These are phyloP conservation scores for Tuberolachnus salignus DNA, from an alignment of 2,888 invertebrate species.

Conservation along the genomic window DNA sequence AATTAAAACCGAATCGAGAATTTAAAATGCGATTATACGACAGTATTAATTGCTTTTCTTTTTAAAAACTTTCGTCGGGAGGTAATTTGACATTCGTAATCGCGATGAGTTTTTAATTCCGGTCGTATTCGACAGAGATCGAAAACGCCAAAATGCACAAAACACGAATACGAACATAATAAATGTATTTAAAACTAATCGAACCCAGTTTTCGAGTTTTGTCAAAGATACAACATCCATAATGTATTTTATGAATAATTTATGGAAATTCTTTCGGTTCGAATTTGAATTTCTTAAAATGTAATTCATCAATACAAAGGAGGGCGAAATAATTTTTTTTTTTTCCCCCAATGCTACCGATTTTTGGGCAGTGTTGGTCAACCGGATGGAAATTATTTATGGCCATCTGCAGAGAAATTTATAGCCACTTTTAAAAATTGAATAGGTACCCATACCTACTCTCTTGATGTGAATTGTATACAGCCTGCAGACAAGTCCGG, in stretches of 20 bases:
- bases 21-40: neutral
- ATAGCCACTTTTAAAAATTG: conserved; percentile 32
- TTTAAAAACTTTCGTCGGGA: too few species aligned
- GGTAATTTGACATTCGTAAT: neutral
- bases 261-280: neutral
- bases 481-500: too few species aligned
- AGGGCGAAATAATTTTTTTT: conserved; percentile 20
- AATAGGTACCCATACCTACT: neutral
- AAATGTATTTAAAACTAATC: conserved; percentile 13
- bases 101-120: conserved; percentile 14
- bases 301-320: conserved; percentile 2
- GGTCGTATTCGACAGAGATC: neutral
- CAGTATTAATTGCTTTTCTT: too few species aligned
- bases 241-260: conserved; percentile 33
- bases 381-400: conserved; percentile 48
- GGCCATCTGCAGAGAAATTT: conserved; percentile 9
- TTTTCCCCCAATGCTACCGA: neutral
- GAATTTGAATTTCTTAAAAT: conserved; percentile 10
- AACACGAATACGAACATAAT: neutral
- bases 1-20: neutral
- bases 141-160: neutral
- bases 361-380: conserved; percentile 25
- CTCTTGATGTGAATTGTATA: too few species aligned
- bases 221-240: neutral
- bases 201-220: neutral